Evolutionary conservation across 2,797 vertebrate genomes (phyloP), one percentile per base, ranked within the genome.

Genomic region (Limnodromus scolopaceus): DNA sequence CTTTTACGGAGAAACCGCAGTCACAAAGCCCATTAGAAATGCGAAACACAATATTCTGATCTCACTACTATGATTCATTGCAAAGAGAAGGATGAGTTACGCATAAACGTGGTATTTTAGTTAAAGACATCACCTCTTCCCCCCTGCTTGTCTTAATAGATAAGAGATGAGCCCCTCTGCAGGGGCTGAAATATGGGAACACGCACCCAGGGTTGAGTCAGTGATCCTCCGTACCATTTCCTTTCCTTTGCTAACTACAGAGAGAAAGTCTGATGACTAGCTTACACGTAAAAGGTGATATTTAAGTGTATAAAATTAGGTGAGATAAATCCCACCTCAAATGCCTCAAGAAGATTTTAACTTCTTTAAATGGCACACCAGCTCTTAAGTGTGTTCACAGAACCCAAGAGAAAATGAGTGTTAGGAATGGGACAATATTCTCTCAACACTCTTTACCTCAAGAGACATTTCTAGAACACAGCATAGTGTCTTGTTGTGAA

Each of bases 401-500:
- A 74, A 83, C 51, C 7, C 48, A 66, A 72, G 48, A 66, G 8
- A 74, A 65, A 74, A 75, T 8, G 10, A 46, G 11, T 5, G 16
- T 61, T 43, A 57, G 78, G 49, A 77, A 68, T 6, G 6, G 39
- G 51, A 54, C 9, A 27, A 30, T 53, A 45, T 77, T 53, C 30
- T 80, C 23, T 70, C 38, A n/a, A 6, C 22, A 55, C 23, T 72
- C 6, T 27, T 81, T 18, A 36, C 49, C 24, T 84, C 10, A 30
- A 81, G 28, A 57, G 10, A 57, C 11, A 10, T 39, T 60, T 54
- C 32, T 1, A 95, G 57, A 85, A 83, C 19, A n/a, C 12, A 64
- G 55, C 13, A 14, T 3, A 55, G 10, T 9, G 49, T 5, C 60
- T 64, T 0, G 0, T 2, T n/a, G 19, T 51, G 53, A 77, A 81